phyloP scores from a whole-genome alignment of 2,797 vertebrate species.

The Hippopotamyrus pictus region DNA sequence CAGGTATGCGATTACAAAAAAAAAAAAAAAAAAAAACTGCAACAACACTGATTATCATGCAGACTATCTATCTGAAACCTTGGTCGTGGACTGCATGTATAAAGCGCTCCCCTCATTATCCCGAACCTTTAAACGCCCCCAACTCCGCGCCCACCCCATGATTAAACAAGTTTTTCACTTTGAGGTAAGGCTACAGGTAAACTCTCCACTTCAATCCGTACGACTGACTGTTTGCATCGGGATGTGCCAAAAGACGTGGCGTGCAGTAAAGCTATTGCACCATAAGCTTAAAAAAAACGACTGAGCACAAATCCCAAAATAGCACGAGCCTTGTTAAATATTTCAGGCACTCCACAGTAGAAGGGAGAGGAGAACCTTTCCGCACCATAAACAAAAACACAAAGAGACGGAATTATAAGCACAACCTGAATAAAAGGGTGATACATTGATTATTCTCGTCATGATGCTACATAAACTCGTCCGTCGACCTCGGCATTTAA shows the following conservation, averaged over 20 bases:
- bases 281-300: slow-evolving; percentile 17
- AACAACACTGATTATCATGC: slow-evolving; percentile 40
- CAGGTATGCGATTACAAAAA: slow-evolving; percentile 31
- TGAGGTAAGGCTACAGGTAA: neutral
- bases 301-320: slow-evolving; percentile 57
- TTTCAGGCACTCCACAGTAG: slow-evolving; percentile 55
- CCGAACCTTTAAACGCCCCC: slow-evolving; percentile 20
- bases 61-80: slow-evolving; percentile 19
- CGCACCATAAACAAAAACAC: slow-evolving; percentile 37
- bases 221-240: neutral
- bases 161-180: slow-evolving; percentile 3
- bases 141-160: neutral
- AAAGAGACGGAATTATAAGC: slow-evolving; percentile 11
- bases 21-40: slow-evolving; percentile 15
- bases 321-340: slow-evolving; percentile 64
- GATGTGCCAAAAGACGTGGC: slow-evolving; percentile 5
- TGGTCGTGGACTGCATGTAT: slow-evolving; percentile 23
- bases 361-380: slow-evolving; percentile 30
- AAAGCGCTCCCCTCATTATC: slow-evolving; percentile 22
- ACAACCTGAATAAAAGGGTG: slow-evolving; percentile 22
- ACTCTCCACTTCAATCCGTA: neutral
- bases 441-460: slow-evolving; percentile 19
- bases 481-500: neutral
- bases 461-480: slow-evolving; percentile 1
- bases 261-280: slow-evolving; percentile 20